Evolutionary conservation across 2,113 vertebrate species (phyloP), one percentile per base, ranked within the genome.

Genomic region (Pagrus major): DNA sequence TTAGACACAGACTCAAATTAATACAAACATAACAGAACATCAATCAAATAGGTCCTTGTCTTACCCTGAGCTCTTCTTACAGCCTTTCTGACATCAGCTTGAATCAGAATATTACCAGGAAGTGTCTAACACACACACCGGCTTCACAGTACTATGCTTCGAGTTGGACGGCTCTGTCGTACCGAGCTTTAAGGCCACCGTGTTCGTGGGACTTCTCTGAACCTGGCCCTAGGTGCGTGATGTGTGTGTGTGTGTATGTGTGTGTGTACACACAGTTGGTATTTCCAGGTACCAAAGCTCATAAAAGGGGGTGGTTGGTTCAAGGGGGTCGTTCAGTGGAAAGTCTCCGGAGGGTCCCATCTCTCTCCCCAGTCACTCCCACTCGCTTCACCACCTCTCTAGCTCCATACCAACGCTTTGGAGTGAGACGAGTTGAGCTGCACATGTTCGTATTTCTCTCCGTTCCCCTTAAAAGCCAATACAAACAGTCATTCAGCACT

Each of bases 391-490:
- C 27, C 54, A 15, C 59, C 29, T 12, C 14, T 84, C 63, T 95
- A 95, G 85, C 94, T 94, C 94, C 95, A 95, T 23, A 95, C 93
- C 85, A 94, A 88, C 88, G 96, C 96, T 94, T 98, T 97, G 75
- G 97, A 95, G 88, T 96, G 96, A 71, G 97, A 97, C 9, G 97
- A 96, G 93, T 98, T 99, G 81, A 99, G 93, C 72, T 99, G 98
- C 90, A 99, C 96, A 25, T 97, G 97, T 93, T 99, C 98, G 85
- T 96, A 97, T 88, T 90, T 87, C 81, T 97, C 96, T 82, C 96
- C 95, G 67, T 98, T 99, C 86, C 97, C 96, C 98, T 99, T n/a
- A n/a, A n/a, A n/a, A n/a, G n/a, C n/a, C n/a, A 20, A 86, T 35
- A 81, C 39, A 81, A 61, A 69, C 0, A 27, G 25, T 63, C 3